Conservation (phyloP, 1,140 invertebrate species). For the fruit fly (Drosophila melanogaster) region DNA sequence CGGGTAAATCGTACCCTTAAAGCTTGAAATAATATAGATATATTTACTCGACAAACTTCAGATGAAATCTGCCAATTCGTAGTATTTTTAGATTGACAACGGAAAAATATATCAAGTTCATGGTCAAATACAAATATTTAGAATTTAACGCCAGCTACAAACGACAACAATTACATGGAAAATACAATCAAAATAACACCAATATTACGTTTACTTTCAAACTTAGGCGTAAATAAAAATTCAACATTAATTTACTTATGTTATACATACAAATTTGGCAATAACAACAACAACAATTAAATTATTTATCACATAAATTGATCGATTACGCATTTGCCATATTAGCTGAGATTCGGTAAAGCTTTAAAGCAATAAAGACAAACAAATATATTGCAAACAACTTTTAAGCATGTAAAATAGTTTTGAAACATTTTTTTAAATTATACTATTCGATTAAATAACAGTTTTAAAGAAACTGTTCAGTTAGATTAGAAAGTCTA, state of each 20-base stretch:
- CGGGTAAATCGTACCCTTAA: background rate
- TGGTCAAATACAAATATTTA: slow-evolving; percentile 28
- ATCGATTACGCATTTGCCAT: slow-evolving; percentile 19
- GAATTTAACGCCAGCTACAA: slow-evolving; percentile 57
- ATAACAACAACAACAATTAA: slow-evolving; percentile 60
- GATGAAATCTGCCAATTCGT: slow-evolving; percentile 21
- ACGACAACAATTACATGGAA: slow-evolving; percentile 53
- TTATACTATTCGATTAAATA: background rate
- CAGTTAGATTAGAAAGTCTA: no score
- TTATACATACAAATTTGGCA: slow-evolving; percentile 46
- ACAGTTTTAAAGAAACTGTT: background rate
- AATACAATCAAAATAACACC: slow-evolving; percentile 47
- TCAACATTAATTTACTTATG: slow-evolving; percentile 43
- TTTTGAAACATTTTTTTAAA: background rate
- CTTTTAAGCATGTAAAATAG: background rate
- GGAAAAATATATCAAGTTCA: slow-evolving; percentile 24
- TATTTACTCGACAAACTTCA: slow-evolving; percentile 13
- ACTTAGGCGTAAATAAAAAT: slow-evolving; percentile 32
- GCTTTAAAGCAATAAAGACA: no score
- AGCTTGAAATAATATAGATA: slow-evolving; percentile 5
- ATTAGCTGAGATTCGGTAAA: slow-evolving; percentile 11
- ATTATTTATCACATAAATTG: slow-evolving; percentile 14
- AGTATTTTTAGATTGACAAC: slow-evolving; percentile 18
- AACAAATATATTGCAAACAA: background rate
- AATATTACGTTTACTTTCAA: slow-evolving; percentile 41